A percentile compares a stretch with the other conserved stretches of the same genome.
Evolutionary conservation across 2,113 vertebrate species (phyloP).

Genomic region (Myiagra hebetior): DNA sequence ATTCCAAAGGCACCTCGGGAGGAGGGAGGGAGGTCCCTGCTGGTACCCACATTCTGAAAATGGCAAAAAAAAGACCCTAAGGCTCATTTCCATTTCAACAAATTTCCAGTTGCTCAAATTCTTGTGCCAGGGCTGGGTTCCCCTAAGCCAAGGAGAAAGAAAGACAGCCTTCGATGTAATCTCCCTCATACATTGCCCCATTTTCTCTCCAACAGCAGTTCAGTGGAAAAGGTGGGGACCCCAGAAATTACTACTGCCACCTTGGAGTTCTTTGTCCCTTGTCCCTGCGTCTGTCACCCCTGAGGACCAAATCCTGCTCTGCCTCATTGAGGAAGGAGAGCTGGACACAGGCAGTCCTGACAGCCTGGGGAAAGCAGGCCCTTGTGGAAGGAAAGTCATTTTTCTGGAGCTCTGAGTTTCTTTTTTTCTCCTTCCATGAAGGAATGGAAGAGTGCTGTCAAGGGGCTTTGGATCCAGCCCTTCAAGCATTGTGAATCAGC

Average conservation of each 20-base stretch:
- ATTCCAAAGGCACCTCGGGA: not conserved
- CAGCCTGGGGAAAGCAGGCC: not conserved
- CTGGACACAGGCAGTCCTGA: not conserved
- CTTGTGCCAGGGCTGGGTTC: fast-evolving
- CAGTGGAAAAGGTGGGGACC: not conserved
- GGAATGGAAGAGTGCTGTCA: not conserved
- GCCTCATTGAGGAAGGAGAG: fast-evolving
- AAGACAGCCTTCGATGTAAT: not conserved
- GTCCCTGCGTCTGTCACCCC: no score
- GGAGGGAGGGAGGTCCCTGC: not conserved
- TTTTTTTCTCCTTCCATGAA: not conserved
- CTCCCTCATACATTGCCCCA: fast-evolving
- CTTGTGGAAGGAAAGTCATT: not conserved
- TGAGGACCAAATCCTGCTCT: not conserved
- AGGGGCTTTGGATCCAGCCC: not conserved
- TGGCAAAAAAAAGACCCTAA: not conserved
- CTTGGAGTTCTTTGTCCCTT: not conserved
- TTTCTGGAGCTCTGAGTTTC: not conserved
- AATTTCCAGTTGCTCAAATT: not conserved
- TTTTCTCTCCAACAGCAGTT: not conserved
- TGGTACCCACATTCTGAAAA: not conserved
- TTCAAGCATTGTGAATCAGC: not conserved
- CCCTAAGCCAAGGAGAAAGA: not conserved
- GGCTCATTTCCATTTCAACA: not conserved
- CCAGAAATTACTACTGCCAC: fast-evolving